Evolutionary conservation across 37 sponge, comb jelly and placozoan species (phyloP).

Genomic region (Corticium candelabrum): DNA sequence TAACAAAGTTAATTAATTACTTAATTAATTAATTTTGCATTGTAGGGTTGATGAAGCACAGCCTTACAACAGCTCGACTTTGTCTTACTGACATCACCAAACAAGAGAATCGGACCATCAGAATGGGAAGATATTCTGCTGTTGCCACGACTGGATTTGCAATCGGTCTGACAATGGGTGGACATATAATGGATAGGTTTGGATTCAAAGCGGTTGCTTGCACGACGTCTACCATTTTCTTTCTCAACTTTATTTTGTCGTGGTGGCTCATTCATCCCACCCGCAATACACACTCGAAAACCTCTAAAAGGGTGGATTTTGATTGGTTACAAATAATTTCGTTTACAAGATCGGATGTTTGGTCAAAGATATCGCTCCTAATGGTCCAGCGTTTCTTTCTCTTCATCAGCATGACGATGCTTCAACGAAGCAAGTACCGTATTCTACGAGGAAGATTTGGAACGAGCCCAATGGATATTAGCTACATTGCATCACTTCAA

Average conservation of each 20-base stretch:
- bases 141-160: background rate
- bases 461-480: conserved; percentile 25
- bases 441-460: conserved; percentile 36
- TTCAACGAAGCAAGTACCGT: conserved; percentile 34
- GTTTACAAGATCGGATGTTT: background rate
- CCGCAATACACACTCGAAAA: background rate
- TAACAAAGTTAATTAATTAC: background rate
- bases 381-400: conserved; percentile 32
- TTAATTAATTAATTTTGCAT: too few species aligned
- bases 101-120: conserved; percentile 7
- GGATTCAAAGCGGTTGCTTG: background rate
- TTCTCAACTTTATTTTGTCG: background rate
- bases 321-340: background rate
- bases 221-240: background rate
- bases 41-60: conserved; percentile 64
- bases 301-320: background rate
- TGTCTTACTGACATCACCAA: conserved; percentile 43
- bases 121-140: background rate
- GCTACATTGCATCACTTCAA: conserved; percentile 45
- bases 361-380: conserved; percentile 12
- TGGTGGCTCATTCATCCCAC: background rate
- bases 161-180: conserved; percentile 1
- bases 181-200: background rate
- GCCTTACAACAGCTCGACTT: conserved; percentile 37
- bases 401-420: conserved; percentile 33